Conservation (phyloP, 2,888 invertebrate genomes). For the Drosophila tripunctata region DNA sequence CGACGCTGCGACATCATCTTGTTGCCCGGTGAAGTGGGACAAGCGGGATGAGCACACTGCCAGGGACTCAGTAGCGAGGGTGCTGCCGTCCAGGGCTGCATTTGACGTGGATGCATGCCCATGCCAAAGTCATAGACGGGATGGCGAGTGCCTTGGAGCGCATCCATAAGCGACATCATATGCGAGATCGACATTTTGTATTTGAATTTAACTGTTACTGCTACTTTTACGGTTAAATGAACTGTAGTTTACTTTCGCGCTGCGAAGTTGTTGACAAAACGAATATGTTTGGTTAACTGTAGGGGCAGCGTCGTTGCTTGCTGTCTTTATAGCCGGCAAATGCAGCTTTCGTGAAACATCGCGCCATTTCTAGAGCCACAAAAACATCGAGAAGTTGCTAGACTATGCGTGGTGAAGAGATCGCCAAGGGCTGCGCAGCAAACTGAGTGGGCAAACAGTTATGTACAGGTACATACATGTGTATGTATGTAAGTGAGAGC, state of each 20-base stretch:
- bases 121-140: slow-evolving; percentile 72
- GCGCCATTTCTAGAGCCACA: slow-evolving; percentile 9
- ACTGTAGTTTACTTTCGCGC: slow-evolving; percentile 25
- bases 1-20: slow-evolving; percentile 45
- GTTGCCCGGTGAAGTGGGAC: slow-evolving; percentile 43
- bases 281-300: slow-evolving; percentile 30
- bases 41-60: slow-evolving; percentile 51
- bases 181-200: slow-evolving; percentile 60
- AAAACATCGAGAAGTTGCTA: slow-evolving; percentile 21
- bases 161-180: slow-evolving; percentile 57
- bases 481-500: neutral
- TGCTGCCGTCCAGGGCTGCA: slow-evolving; percentile 25
- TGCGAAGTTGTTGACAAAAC: slow-evolving; percentile 19
- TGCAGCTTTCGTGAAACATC: slow-evolving; percentile 39
- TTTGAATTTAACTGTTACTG: slow-evolving; percentile 1
- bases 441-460: neutral
- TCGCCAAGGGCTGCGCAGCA: neutral
- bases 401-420: slow-evolving; percentile 2
- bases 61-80: slow-evolving; percentile 45
- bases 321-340: slow-evolving; percentile 47
- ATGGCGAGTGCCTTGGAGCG: slow-evolving; percentile 43
- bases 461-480: too few relatives aligned
- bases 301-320: neutral
- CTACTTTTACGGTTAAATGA: slow-evolving; percentile 15
- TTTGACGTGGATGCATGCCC: slow-evolving; percentile 69